Evolutionary conservation across 2,797 vertebrate species (phyloP).

Genomic region (Sparus aurata): DNA sequence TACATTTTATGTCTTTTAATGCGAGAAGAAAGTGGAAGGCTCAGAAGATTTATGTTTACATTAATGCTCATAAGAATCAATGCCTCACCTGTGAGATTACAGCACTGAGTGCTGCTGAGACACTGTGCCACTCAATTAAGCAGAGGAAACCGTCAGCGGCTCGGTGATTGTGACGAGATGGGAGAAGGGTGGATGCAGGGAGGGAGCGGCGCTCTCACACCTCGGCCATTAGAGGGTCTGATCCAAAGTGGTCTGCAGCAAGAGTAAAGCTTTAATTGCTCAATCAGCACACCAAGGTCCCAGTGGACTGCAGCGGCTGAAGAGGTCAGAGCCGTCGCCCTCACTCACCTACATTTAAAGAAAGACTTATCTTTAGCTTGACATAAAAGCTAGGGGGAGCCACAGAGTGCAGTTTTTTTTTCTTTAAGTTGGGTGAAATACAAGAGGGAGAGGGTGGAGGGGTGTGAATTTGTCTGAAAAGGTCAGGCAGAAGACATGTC

Average conservation of each 20-base stretch:
- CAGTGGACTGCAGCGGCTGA: neutral
- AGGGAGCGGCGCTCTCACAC: neutral
- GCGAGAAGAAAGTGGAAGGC: neutral
- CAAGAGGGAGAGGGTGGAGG: constrained; percentile 41
- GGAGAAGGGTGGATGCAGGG: neutral
- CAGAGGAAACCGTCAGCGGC: neutral
- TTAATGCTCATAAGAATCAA: neutral
- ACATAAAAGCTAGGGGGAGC: constrained; percentile 26
- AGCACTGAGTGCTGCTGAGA: neutral
- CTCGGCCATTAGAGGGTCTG: neutral
- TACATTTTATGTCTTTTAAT: neutral
- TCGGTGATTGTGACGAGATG: neutral
- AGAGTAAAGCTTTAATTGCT: constrained; percentile 1
- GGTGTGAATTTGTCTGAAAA: constrained; percentile 71
- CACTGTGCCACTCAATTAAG: neutral
- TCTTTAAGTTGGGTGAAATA: constrained; percentile 17
- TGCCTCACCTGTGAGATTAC: neutral
- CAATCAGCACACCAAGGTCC: neutral
- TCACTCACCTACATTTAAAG: neutral
- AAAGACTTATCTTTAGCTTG: too few relatives aligned
- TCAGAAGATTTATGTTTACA: neutral
- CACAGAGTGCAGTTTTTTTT: neutral
- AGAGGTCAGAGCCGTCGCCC: constrained; percentile 2
- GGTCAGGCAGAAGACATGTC: constrained; percentile 69
- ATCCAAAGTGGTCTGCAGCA: neutral